Evolutionary conservation across 2,797 vertebrate genomes (phyloP).

Genomic region (Chaetodon trifasciatus): DNA sequence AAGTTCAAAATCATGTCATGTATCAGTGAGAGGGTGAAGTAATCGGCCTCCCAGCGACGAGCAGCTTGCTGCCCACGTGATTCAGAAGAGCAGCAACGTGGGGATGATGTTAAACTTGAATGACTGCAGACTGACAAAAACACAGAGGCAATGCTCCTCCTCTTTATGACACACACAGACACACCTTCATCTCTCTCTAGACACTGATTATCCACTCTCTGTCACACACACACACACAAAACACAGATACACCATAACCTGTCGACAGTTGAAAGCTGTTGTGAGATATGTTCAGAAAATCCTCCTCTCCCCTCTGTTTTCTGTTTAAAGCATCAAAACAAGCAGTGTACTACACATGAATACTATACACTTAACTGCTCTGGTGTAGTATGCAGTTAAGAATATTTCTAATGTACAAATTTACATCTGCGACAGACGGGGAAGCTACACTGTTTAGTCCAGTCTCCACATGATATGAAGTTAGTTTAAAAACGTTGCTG

Average conservation of each 20-base stretch:
- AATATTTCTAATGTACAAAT: background rate
- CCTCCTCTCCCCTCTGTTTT: background rate
- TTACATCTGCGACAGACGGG: background rate
- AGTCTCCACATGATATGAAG: background rate
- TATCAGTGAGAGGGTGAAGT: conserved; percentile 23
- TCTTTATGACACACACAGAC: conserved; percentile 11
- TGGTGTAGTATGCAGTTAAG: background rate
- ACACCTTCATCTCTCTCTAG: background rate
- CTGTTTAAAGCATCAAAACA: background rate
- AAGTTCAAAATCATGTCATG: conserved; percentile 22
- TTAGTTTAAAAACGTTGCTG: background rate
- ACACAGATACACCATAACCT: background rate
- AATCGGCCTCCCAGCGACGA: conserved; percentile 33
- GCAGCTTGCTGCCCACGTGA: conserved; percentile 18
- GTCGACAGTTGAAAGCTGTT: background rate
- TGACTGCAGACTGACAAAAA: conserved; percentile 28
- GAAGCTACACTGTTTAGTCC: background rate
- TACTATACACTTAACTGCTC: background rate
- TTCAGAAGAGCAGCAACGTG: conserved; percentile 28
- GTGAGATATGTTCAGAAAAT: conserved; percentile 21
- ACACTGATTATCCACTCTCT: conserved; percentile 18
- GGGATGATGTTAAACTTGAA: conserved; percentile 37
- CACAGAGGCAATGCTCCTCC: conserved; percentile 1
- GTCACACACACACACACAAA: background rate
- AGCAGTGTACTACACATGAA: too few relatives aligned